Percentiles rank a stretch among this genome's conserved stretches.
phyloP scores from a whole-genome alignment of 2,888 invertebrate genomes.

The Rhynchonema sp. region DNA sequence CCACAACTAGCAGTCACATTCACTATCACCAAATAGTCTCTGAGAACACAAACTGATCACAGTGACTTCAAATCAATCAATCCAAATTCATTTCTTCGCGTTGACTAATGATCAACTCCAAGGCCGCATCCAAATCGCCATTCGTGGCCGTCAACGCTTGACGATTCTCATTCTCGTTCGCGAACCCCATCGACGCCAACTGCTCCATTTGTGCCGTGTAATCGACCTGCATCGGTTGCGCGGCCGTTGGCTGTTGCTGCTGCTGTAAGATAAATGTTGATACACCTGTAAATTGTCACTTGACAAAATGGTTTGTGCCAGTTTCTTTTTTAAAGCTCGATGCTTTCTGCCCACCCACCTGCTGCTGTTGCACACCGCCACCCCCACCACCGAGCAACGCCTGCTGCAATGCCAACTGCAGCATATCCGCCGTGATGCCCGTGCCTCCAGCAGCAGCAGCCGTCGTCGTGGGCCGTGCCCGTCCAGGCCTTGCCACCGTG shows the following conservation, averaged over 20 bases:
- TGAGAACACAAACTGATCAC: no score
- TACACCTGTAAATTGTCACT: no score
- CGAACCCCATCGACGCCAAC: constrained; percentile 75
- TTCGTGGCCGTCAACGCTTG: constrained; percentile 56
- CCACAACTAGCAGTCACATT: no score
- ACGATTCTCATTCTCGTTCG: constrained; percentile 60
- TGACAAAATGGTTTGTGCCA: no score
- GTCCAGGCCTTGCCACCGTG: background rate
- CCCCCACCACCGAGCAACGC: constrained; percentile 32
- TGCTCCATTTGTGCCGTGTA: constrained; percentile 33
- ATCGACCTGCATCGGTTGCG: background rate
- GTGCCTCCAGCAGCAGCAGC: no score
- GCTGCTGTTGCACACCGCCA: background rate
- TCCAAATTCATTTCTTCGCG: constrained; percentile 9
- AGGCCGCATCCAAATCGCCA: constrained; percentile 73
- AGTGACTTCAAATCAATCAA: no score
- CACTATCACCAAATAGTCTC: no score
- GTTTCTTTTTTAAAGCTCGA: no score
- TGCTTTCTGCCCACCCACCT: background rate
- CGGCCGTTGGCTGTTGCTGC: background rate
- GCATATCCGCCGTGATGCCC: constrained; percentile 52
- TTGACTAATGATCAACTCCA: constrained; percentile 64
- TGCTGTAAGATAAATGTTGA: background rate
- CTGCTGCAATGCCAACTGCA: constrained; percentile 54
- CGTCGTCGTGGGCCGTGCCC: background rate